Evolutionary conservation across 1,140 invertebrate genomes (phyloP).

Genomic region (Scaptomyza pallida): DNA sequence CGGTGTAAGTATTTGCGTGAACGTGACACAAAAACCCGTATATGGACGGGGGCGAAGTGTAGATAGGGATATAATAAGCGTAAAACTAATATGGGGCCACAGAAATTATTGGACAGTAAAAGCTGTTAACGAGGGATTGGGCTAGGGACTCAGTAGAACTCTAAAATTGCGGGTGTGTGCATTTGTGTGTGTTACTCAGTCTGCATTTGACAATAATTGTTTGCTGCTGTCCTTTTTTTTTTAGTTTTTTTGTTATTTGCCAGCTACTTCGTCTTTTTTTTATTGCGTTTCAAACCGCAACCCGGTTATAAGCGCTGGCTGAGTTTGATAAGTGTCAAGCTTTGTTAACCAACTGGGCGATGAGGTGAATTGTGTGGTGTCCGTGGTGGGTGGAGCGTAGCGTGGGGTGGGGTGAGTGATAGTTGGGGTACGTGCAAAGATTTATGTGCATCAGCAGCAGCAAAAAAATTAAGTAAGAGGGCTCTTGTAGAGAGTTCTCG

Average conservation of each 20-base stretch:
- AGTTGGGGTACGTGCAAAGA: conserved; percentile 36
- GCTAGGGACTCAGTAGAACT: conserved; percentile 15
- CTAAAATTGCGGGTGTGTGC: conserved; percentile 30
- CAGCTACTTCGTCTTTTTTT: conserved; percentile 46
- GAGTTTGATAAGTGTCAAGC: conserved; percentile 53
- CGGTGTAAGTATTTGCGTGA: conserved; percentile 46
- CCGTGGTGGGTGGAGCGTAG: background rate
- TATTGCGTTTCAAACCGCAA: conserved; percentile 47
- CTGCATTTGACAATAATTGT: conserved; percentile 77
- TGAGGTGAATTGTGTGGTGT: conserved; percentile 10
- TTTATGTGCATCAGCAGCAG: conserved; percentile 63
- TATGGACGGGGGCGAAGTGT: conserved; percentile 10
- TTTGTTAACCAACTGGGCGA: conserved; percentile 48
- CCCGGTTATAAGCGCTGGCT: conserved; percentile 44
- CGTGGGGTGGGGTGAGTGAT: background rate
- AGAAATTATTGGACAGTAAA: conserved; percentile 67
- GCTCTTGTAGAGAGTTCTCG: too few species aligned
- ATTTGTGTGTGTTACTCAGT: conserved; percentile 18
- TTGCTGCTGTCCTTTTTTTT: conserved; percentile 61
- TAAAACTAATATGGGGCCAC: conserved; percentile 47
- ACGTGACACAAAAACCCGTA: background rate
- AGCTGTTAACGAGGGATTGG: conserved; percentile 27
- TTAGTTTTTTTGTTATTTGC: too few species aligned
- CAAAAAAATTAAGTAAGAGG: too few species aligned
- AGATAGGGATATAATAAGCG: conserved; percentile 57